Percentiles rank a stretch among this genome's conserved stretches.
These are phyloP conservation scores for Habroteleia sp. DNA, from an alignment of 2,888 invertebrate genomes.

Conservation along the genomic window DNA sequence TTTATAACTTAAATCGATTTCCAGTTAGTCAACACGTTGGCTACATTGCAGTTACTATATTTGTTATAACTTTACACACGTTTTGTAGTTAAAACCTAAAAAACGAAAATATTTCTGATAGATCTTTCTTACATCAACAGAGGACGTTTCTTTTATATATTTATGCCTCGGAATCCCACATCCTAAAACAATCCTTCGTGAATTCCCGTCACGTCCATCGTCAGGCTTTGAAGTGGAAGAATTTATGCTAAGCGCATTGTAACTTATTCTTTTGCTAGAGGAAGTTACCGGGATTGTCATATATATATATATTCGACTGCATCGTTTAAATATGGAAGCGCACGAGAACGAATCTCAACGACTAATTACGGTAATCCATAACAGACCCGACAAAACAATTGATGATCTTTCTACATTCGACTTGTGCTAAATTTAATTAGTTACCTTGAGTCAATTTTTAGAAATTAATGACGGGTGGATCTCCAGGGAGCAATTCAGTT, in stretches of 20 bases:
- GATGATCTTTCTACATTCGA: slow-evolving; percentile 24
- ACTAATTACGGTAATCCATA: slow-evolving; percentile 32
- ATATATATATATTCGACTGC: too few relatives aligned
- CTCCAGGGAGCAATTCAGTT: not conserved
- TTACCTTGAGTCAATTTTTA: slow-evolving; percentile 4
- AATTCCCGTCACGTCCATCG: slow-evolving; percentile 34
- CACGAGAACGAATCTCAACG: not conserved
- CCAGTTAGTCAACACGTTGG: too few relatives aligned
- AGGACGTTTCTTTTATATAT: slow-evolving; percentile 28
- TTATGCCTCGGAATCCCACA: slow-evolving; percentile 33
- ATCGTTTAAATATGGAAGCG: too few relatives aligned
- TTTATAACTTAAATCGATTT: too few relatives aligned
- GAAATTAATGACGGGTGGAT: slow-evolving; percentile 4
- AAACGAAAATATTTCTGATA: slow-evolving; percentile 12
- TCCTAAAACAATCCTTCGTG: slow-evolving; percentile 35
- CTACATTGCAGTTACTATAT: too few relatives aligned
- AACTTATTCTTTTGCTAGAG: slow-evolving; percentile 27
- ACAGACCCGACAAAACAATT: slow-evolving; percentile 25
- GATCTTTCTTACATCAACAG: slow-evolving; percentile 9
- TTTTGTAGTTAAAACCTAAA: slow-evolving; percentile 5
- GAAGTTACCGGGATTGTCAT: slow-evolving; percentile 14
- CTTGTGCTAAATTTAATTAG: slow-evolving; percentile 20
- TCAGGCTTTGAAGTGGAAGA: slow-evolving; percentile 47
- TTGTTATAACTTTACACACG: not conserved
- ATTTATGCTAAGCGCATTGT: slow-evolving; percentile 56